Percentiles rank a stretch among this genome's conserved stretches.
phyloP scores from a whole-genome alignment of 1,140 invertebrate genomes.

The Pseudomyrmex cubaensis region DNA sequence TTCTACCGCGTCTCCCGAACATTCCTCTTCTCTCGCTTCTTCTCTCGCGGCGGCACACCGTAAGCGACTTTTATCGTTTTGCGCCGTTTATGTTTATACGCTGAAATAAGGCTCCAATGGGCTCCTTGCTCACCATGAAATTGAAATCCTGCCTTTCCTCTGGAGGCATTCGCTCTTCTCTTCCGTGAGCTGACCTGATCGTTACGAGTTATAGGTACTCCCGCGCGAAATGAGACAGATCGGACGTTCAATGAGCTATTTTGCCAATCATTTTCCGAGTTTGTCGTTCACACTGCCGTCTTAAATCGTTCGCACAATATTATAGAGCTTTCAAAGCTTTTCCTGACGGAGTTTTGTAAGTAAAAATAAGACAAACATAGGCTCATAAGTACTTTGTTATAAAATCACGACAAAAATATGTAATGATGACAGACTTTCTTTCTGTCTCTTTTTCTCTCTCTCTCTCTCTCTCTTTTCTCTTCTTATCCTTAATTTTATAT shows the following conservation, averaged over 20 bases:
- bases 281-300: not conserved
- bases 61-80: constrained; percentile 69
- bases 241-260: constrained; percentile 38
- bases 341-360: not conserved
- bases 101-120: constrained; percentile 67
- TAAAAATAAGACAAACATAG: not conserved
- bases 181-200: constrained; percentile 55
- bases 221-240: constrained; percentile 49
- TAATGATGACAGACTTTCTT: not conserved
- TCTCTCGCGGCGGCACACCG: not conserved
- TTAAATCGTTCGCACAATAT: not conserved
- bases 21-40: not conserved
- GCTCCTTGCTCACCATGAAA: constrained; percentile 64
- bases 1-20: not conserved
- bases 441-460: too few species aligned
- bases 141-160: constrained; percentile 66
- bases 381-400: not conserved
- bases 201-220: constrained; percentile 58
- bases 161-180: not conserved
- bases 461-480: too few species aligned
- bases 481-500: too few species aligned
- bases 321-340: not conserved
- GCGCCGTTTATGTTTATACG: constrained; percentile 72
- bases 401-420: not conserved
- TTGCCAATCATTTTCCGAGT: constrained; percentile 4